These are phyloP conservation scores for Chrysina gloriosa DNA, from an alignment of 2,888 invertebrate genomes.

Conservation along the genomic window DNA sequence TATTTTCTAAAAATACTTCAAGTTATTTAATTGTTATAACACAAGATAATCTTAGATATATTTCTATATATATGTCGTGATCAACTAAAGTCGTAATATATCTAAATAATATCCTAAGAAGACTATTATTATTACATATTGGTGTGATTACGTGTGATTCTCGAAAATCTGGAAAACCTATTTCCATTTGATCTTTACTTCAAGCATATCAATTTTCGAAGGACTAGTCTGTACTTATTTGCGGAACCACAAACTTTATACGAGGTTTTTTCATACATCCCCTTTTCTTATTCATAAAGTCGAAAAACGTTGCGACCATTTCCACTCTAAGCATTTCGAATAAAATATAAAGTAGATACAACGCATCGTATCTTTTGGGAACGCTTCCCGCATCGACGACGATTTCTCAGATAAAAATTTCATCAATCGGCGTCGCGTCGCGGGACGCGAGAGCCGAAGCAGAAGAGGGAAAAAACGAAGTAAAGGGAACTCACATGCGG, in stretches of 20 bases:
- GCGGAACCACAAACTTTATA: not conserved
- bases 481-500: not conserved
- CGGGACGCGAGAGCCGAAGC: not conserved
- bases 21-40: no score
- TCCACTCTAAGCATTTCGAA: not conserved
- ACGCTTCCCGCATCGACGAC: not conserved
- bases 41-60: no score
- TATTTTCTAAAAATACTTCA: no score
- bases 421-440: constrained; percentile 1
- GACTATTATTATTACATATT: no score
- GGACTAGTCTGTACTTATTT: no score
- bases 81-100: no score
- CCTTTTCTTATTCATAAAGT: not conserved
- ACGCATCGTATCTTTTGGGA: not conserved
- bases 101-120: no score
- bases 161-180: no score
- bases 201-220: no score
- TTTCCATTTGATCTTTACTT: no score
- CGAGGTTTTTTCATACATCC: not conserved
- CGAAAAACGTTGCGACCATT: not conserved
- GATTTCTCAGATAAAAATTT: constrained; percentile 9
- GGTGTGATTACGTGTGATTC: no score
- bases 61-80: no score
- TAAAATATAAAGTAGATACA: not conserved
- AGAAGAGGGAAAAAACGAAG: not conserved